Percentiles rank a stretch among this genome's conserved stretches.
These are phyloP conservation scores for Aspidoscelis tigris DNA, from an alignment of 2,113 vertebrate genomes.

Conservation along the genomic window DNA sequence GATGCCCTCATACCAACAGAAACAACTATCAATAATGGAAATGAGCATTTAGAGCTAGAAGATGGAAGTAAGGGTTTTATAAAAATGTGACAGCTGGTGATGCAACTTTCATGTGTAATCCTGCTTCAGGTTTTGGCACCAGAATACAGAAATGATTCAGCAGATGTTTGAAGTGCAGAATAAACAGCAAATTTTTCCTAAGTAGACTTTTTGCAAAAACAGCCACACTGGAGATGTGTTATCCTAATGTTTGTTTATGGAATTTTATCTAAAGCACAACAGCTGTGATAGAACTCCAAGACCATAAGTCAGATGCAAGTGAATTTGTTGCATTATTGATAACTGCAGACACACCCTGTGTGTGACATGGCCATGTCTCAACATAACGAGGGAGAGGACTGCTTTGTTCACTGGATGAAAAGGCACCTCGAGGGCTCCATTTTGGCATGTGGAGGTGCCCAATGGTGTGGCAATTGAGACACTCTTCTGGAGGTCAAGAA, in stretches of 20 bases:
- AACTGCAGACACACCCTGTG: no score
- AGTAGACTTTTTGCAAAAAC: neutral
- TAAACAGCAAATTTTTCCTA: conserved; percentile 8
- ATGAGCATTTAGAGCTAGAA: neutral
- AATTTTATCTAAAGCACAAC: neutral
- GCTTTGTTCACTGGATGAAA: no score
- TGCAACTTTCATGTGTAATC: neutral
- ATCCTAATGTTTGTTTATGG: neutral
- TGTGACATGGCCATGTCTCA: no score
- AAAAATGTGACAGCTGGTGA: neutral
- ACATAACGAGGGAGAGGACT: no score
- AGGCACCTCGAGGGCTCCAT: no score
- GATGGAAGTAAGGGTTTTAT: neutral
- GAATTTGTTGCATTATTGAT: no score
- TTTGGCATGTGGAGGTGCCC: no score
- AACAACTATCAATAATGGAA: neutral
- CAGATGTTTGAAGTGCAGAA: conserved; percentile 9
- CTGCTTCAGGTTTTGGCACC: neutral
- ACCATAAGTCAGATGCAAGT: neutral
- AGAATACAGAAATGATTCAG: conserved; percentile 1
- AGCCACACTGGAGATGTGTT: neutral
- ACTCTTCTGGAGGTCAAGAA: no score
- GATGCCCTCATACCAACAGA: neutral
- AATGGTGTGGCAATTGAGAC: no score
- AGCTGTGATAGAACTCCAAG: neutral